Evolutionary conservation across 1,140 invertebrate species (phyloP), one percentile per base, ranked within the genome.

Genomic region (Monochamus saltuarius): DNA sequence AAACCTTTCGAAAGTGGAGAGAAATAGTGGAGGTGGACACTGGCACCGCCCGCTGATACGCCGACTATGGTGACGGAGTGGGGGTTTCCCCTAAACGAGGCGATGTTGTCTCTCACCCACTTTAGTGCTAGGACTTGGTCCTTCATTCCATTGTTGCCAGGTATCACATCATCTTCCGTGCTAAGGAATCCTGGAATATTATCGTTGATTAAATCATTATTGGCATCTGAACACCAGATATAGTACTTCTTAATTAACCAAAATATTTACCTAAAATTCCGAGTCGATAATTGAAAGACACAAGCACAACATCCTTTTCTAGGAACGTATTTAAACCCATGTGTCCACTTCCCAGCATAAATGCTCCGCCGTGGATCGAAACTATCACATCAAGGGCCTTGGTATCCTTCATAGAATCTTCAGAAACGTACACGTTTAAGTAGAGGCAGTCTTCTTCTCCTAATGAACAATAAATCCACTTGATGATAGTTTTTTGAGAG

Each of bases 231-330:
- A 55, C 4, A 54, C n/a, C n/a, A 13, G 9, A 43, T 6, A 13
- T 7, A 45, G 8, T 16, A 16, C 11, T 7, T 22, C 9, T 37
- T 8, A 13, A 8, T 8, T 7, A 38, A 40, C 13, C n/a, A 46
- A 13, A 36, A 10, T 1, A 54, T n/a, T 56, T 59, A 82, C 83
- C 85, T 22, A 87, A 63, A 4, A 82, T 78, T 13, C 84, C 85
- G 16, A 88, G 60, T 10, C 87, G 72, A 69, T 86, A 88, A 69
- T 85, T 86, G 1, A 87, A 72, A 7, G 81, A 84, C 0, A 87
- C 86, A 19, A 83, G 73, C 8, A 88, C 79, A 7, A 86, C 67
- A 58, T 85, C 79, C 37, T 80, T 56, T 14, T 80, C 82, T 78
- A 89, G 81, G 0, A 88, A 52, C 79, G 0, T 78, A 78, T 61